Evolutionary conservation across 1,140 invertebrate species (phyloP), one percentile per base, ranked within the genome.

Genomic region (Ephestia elutella): DNA sequence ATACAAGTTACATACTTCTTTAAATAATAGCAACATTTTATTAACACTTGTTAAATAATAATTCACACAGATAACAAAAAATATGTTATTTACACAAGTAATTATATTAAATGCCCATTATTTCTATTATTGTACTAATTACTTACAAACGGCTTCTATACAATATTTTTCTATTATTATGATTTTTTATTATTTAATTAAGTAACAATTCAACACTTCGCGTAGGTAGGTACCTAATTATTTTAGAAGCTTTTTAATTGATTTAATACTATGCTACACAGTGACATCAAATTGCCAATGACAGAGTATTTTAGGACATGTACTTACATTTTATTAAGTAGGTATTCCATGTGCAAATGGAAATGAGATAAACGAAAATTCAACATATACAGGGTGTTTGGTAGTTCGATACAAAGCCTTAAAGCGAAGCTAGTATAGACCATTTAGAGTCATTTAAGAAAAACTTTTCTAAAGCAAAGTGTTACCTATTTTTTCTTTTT

Each of bases 61-160:
- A 44, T 44, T 44, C 38, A 44, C 38, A 44, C 38, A 17, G 5
- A 2, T 44, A 2, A 9, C 17, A 60, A 53, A 59, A 60, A 54
- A 48, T 5, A 48, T 58, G 15, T 18, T 51, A 50, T 58, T 58
- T 58, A 51, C 56, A 58, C 1, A 58, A 3, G 21, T 25, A 7
- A 3, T 25, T 51, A 15, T 7, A 17, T 44, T 44, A 17, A 44
- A 4, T 44, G 13, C 2, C 38, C 15, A 44, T 44, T 44, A 44
- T 17, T 44, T 44, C 68, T 75, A 74, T 80, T 80, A 80, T 80
- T 80, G 75, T 78, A 76, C 75, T 80, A 76, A 60, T 70, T 72
- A 60, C 59, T 71, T 65, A 54, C 57, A 59, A 58, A 58, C 30
- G 49, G 56, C 13, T 44, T 50, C 49, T 57, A 25, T 30, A 49